Base-by-base conservation (phyloP, 2,888 invertebrate genomes). In the Dorcus parallelipipedus region DNA sequence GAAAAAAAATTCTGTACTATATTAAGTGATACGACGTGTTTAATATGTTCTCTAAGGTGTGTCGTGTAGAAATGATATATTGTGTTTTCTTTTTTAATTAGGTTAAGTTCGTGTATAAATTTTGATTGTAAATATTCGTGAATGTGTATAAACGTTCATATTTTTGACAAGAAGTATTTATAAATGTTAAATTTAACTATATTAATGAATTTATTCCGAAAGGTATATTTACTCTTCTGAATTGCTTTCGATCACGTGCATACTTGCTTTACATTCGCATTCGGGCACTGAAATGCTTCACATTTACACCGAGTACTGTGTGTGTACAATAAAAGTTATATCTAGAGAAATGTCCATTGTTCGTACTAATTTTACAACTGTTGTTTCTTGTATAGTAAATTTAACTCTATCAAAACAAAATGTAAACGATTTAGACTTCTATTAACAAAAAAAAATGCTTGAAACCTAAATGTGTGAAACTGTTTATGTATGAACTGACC, bases 211-310 rank as follows among this genome's bases (percentile, higher is more conserved):
- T 49, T 47, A 58, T 42, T 38, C 41, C 9, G 33, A 48, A 20
- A 20, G 20, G 20, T 20, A 20, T 47, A 48, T 26, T 49, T 38
- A n/a, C 38, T 38, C 49, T 38, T 14, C 33, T 26, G 23, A 42
- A 53, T 52, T 60, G 51, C 50, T 54, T 50, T 52, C 51, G 33
- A 42, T 52, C 17, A 59, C 45, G 42, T 49, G 17, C 33, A 14
- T 41, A 26, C 42, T 52, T 49, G 33, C 10, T 52, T 20, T 20
- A 20, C 20, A 20, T 20, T 20, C 20, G 47, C 38, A 26, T 63
- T 62, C 59, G 68, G 67, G 71, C 71, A 71, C 72, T 71, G 72
- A 71, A 73, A 71, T 73, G 72, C 71, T 73, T 73, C 72, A 71
- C 56, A 59, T 62, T 61, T 63, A 55, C 9, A 59, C 23, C 20